Evolutionary conservation across 2,888 invertebrate species (phyloP), one percentile per base, ranked within the genome.

Genomic region (Catocala sponsa): DNA sequence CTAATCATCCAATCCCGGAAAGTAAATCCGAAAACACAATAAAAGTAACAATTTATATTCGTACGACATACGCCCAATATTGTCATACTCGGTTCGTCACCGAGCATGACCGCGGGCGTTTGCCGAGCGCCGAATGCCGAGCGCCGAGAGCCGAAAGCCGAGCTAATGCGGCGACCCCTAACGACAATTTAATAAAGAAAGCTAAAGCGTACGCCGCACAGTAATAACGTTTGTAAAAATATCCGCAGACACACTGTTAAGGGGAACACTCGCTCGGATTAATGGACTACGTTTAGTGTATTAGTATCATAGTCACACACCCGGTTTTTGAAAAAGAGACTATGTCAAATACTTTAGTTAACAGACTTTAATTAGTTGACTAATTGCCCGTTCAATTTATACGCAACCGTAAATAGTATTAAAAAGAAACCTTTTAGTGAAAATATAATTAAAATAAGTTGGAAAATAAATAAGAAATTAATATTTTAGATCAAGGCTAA

Each of bases 181-280:
- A 86, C 88, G 88, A 86, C 90, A 91, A 92, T 92, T 91, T 91
- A 92, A 92, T 92, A 92, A 92, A 90, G 91, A 86, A 86, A 91
- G 89, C 91, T 89, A 82, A 86, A 82, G 76, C 84, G 81, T 55
- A 73, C 73, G 58, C 63, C 73, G 64, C 78, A 73, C 79, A 86
- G 90, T 93, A 92, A 92, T 92, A 91, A 91, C 89, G 91, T 92
- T 93, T 92, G 92, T 92, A 92, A 93, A 92, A 92, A 92, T 92
- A 92, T 89, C 89, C 89, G 87, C 90, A 90, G 91, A 91, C 91
- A 89, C 82, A 84, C 81, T 60, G 77, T 91, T 91, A 92, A 91
- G 90, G 91, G 71, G 76, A 68, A 61, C 81, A 5, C 11, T 46
- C 1, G 0, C 0, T 6, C 50, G 32, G 52, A 52, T 52, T 61